Conservation (phyloP, 2,113 vertebrate genomes). For the cattle (Bos taurus) region DNA sequence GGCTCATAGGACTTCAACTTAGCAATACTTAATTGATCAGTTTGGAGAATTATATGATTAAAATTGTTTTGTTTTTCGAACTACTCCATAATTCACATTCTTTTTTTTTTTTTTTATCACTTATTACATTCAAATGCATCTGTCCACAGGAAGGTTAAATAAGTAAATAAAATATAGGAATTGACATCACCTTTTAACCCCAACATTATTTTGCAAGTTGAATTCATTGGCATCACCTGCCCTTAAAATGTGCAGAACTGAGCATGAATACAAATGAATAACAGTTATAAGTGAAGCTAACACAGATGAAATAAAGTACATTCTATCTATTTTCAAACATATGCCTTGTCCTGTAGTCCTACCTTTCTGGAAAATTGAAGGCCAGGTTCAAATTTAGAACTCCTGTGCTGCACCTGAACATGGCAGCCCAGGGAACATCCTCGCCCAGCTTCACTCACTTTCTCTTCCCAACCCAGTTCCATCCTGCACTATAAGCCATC, state of each 20-base stretch:
- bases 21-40: constrained; percentile 18
- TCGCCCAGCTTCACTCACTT: background rate
- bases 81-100: background rate
- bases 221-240: background rate
- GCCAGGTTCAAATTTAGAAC: background rate
- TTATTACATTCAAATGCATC: background rate
- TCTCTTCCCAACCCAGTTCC: background rate
- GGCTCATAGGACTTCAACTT: constrained; percentile 39
- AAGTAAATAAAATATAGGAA: background rate
- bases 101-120: background rate
- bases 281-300: background rate
- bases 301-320: background rate
- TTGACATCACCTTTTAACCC: background rate
- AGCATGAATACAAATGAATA: background rate
- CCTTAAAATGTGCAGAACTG: background rate
- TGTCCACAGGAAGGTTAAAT: background rate
- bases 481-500: background rate
- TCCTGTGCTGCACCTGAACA: background rate
- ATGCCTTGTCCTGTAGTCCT: background rate
- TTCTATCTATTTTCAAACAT: background rate
- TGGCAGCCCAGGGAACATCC: background rate
- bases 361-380: background rate
- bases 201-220: background rate
- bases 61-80: constrained; percentile 34
- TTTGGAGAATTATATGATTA: constrained; percentile 15